Conservation (phyloP, 2,113 vertebrate genomes). For the Coreoperca whiteheadi region DNA sequence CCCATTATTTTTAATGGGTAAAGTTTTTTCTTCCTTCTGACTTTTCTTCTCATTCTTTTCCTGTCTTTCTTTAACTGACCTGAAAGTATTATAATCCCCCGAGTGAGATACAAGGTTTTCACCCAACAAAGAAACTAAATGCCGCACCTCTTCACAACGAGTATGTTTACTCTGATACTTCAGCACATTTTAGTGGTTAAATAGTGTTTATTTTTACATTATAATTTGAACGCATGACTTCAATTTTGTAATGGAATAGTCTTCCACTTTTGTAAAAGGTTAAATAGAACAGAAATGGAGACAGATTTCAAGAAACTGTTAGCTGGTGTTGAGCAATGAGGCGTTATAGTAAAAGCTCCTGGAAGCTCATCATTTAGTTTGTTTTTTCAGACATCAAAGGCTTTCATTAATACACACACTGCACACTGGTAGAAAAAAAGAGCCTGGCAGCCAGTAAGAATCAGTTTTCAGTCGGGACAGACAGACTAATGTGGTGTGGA, state of each 20-base stretch:
- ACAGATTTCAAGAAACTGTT: not conserved
- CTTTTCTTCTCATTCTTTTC: not conserved
- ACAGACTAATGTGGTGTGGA: slow-evolving; percentile 30
- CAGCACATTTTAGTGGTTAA: not conserved
- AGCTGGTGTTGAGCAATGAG: not conserved
- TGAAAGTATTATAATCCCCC: not conserved
- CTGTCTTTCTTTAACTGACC: not conserved
- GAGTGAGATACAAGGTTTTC: not conserved
- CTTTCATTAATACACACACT: slow-evolving; percentile 33
- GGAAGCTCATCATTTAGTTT: not conserved
- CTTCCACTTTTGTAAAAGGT: not conserved
- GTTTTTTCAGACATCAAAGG: slow-evolving; percentile 53
- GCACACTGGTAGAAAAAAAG: not conserved
- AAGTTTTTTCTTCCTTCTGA: not conserved
- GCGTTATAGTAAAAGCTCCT: not conserved
- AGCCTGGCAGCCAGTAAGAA: slow-evolving; percentile 6
- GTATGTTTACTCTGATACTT: not conserved
- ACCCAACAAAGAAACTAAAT: not conserved
- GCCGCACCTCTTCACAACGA: no score
- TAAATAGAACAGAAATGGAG: not conserved
- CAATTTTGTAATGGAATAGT: not conserved
- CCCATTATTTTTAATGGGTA: not conserved
- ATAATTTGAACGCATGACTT: not conserved
- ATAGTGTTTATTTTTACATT: not conserved
- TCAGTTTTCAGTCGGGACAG: slow-evolving; percentile 36